Evolutionary conservation across 2,888 invertebrate genomes (phyloP).

Genomic region (Gymnoscelis rufifasciata): DNA sequence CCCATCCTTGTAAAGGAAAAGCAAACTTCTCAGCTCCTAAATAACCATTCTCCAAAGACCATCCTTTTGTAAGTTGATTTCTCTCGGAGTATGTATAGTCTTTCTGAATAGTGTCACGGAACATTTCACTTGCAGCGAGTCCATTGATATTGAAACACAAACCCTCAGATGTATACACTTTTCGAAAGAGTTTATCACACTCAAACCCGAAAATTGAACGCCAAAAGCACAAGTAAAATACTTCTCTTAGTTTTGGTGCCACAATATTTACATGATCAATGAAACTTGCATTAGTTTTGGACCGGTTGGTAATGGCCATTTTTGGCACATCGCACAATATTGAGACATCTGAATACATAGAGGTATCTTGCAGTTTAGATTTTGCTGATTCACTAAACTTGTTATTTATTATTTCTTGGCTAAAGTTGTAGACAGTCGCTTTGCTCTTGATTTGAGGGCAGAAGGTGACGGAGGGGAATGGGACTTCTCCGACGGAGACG

Average conservation of each 20-base stretch:
- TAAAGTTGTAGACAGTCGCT: too few species aligned
- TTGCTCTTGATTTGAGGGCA: slow-evolving; percentile 39
- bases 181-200: not conserved
- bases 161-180: slow-evolving; percentile 4
- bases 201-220: not conserved
- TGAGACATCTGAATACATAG: too few species aligned
- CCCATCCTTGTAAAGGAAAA: slow-evolving; percentile 42
- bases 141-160: not conserved
- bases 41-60: slow-evolving; percentile 38
- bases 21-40: slow-evolving; percentile 4
- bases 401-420: too few species aligned
- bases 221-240: not conserved
- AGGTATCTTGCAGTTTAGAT: too few species aligned
- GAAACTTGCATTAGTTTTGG: slow-evolving; percentile 3
- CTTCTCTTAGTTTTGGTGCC: not conserved
- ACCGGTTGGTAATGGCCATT: too few species aligned
- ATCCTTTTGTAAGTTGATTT: slow-evolving; percentile 21
- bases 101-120: slow-evolving; percentile 19
- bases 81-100: slow-evolving; percentile 34
- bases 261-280: not conserved
- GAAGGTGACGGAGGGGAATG: slow-evolving; percentile 42
- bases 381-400: too few species aligned
- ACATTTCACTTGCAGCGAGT: not conserved
- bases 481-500: slow-evolving; percentile 44
- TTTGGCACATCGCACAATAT: too few species aligned